Evolutionary conservation across 2,797 vertebrate species (phyloP).

Genomic region (Pseudopleuronectes americanus): DNA sequence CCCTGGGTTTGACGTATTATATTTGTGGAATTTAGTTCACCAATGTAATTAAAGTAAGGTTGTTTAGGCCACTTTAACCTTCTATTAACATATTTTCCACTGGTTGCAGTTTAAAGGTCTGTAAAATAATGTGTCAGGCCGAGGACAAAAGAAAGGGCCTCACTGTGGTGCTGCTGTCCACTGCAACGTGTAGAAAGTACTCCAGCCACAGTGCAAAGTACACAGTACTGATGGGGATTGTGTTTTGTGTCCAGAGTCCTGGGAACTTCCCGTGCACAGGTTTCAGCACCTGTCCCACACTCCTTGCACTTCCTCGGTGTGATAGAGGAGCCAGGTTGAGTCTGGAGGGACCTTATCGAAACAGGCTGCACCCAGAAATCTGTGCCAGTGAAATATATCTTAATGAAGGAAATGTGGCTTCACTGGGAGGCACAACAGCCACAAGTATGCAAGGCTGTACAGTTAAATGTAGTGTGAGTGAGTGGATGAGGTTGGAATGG

Average conservation of each 20-base stretch:
- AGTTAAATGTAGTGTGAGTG: conserved; percentile 55
- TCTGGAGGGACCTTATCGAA: conserved; percentile 69
- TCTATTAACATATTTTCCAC: conserved; percentile 50
- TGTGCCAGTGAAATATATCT: conserved; percentile 62
- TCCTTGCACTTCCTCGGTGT: conserved; percentile 55
- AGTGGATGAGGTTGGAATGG: conserved; percentile 25
- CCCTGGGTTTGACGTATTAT: conserved; percentile 27
- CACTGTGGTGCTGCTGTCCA: not conserved
- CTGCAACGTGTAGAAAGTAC: conserved; percentile 11
- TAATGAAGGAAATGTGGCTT: conserved; percentile 72
- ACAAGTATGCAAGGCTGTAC: conserved; percentile 42
- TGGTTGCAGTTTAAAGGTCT: conserved; percentile 23
- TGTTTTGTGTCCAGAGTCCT: conserved; percentile 53
- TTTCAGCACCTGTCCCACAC: conserved; percentile 61
- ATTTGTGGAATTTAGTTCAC: conserved; percentile 18
- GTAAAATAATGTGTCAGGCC: not conserved
- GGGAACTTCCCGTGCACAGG: conserved; percentile 35
- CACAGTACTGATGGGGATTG: conserved; percentile 28
- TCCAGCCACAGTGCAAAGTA: conserved; percentile 21
- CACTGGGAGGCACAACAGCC: conserved; percentile 54
- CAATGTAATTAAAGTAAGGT: conserved; percentile 33
- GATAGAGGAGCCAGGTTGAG: conserved; percentile 62
- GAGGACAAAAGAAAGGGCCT: not conserved
- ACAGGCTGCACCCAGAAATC: conserved; percentile 59
- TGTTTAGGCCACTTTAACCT: conserved; percentile 16